Evolutionary conservation across 2,888 invertebrate genomes (phyloP).

Genomic region (Drosophila niveifrons): DNA sequence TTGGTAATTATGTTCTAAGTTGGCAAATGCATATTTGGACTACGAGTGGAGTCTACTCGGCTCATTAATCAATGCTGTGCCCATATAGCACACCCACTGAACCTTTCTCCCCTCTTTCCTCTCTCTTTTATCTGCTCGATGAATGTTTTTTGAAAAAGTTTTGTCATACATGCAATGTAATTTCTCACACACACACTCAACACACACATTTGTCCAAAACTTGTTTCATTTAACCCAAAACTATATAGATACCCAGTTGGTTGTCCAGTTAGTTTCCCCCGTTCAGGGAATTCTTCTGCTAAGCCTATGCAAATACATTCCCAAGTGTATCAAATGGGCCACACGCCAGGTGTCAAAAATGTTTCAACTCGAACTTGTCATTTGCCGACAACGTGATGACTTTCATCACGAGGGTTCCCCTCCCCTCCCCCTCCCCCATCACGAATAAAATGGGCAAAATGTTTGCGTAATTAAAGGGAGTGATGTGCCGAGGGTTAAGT

Average conservation of each 20-base stretch:
- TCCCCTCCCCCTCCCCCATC: not conserved
- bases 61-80: conserved; percentile 69
- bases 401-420: conserved; percentile 51
- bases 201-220: conserved; percentile 65
- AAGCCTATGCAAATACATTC: conserved; percentile 54
- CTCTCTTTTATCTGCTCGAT: not conserved
- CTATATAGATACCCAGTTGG: conserved; percentile 7
- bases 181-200: conserved; percentile 73
- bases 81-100: conserved; percentile 33
- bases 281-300: conserved; percentile 10
- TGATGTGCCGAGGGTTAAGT: conserved; percentile 56
- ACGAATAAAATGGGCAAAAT: conserved; percentile 44
- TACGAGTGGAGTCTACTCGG: conserved; percentile 26
- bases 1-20: conserved; percentile 76
- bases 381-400: conserved; percentile 18
- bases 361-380: conserved; percentile 55
- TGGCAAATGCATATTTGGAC: conserved; percentile 49
- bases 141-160: conserved; percentile 65
- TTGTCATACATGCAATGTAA: conserved; percentile 72
- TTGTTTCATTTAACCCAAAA: conserved; percentile 44
- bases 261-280: conserved; percentile 13
- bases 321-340: conserved; percentile 55
- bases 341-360: conserved; percentile 75
- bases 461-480: conserved; percentile 67
- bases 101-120: not conserved